A percentile compares a stretch with the other conserved stretches of the same genome.
These are phyloP conservation scores for Arizona elegans DNA, from an alignment of 2,113 vertebrate species.

Conservation along the genomic window DNA sequence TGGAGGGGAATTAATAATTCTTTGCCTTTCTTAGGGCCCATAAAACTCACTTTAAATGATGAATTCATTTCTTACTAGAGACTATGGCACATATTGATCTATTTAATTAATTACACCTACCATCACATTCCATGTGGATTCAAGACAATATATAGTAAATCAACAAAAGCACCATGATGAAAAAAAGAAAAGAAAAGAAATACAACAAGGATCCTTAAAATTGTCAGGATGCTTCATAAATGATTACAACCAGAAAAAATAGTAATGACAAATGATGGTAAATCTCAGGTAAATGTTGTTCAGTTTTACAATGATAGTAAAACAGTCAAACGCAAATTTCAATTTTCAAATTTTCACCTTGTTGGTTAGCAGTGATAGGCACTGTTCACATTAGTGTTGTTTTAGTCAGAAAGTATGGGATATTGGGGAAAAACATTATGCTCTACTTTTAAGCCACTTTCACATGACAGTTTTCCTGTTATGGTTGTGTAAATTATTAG, in stretches of 20 bases:
- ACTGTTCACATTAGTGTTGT: neutral
- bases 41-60: neutral
- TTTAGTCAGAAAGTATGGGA: neutral
- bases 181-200: neutral
- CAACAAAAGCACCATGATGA: neutral
- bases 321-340: no score
- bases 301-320: neutral
- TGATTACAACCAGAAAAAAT: neutral
- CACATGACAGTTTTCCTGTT: conserved; percentile 4
- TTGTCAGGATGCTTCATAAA: neutral
- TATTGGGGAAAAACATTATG: neutral
- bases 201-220: neutral
- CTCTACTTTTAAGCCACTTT: neutral
- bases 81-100: neutral
- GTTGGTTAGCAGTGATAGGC: neutral
- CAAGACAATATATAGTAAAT: neutral
- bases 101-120: neutral
- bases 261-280: neutral
- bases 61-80: neutral
- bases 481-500: neutral
- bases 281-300: neutral
- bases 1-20: neutral
- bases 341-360: neutral
- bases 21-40: neutral
- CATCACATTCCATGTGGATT: neutral